Evolutionary conservation across 2,888 invertebrate genomes (phyloP).

Genomic region (Lycia hirtaria): DNA sequence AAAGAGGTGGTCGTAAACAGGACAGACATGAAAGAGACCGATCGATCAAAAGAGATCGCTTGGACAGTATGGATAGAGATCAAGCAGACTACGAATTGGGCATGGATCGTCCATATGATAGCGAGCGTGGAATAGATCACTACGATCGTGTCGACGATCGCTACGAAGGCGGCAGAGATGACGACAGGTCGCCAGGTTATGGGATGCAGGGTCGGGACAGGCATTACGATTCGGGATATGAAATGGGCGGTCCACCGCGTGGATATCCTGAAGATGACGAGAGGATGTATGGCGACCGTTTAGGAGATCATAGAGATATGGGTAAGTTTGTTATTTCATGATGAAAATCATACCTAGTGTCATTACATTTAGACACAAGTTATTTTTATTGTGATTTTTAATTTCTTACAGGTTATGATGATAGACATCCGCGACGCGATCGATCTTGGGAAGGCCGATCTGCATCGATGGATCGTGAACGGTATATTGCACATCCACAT

Average conservation of each 20-base stretch:
- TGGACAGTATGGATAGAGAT: slow-evolving; percentile 79
- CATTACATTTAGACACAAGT: not conserved
- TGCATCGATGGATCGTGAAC: slow-evolving; percentile 77
- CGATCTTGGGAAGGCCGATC: slow-evolving; percentile 85
- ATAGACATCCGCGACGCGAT: slow-evolving; percentile 79
- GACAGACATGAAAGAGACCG: slow-evolving; percentile 82
- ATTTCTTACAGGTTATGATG: slow-evolving; percentile 72
- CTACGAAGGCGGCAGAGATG: slow-evolving; percentile 76
- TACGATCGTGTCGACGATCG: slow-evolving; percentile 79
- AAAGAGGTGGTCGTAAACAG: slow-evolving; percentile 77
- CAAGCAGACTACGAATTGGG: slow-evolving; percentile 76
- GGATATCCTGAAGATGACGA: slow-evolving; percentile 84
- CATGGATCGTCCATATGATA: slow-evolving; percentile 75
- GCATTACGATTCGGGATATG: slow-evolving; percentile 79
- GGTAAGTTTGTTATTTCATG: slow-evolving; percentile 53
- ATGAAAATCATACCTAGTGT: not conserved
- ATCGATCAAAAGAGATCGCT: slow-evolving; percentile 77
- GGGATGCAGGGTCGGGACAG: slow-evolving; percentile 71
- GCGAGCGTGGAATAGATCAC: slow-evolving; percentile 79
- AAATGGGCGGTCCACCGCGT: slow-evolving; percentile 75
- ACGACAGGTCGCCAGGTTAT: slow-evolving; percentile 77
- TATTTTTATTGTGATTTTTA: slow-evolving; percentile 32
- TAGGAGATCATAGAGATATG: slow-evolving; percentile 78
- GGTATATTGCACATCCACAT: slow-evolving; percentile 74
- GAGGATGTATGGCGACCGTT: slow-evolving; percentile 79